Conservation (phyloP, 2,888 invertebrate genomes). For the Melipona beecheii region DNA sequence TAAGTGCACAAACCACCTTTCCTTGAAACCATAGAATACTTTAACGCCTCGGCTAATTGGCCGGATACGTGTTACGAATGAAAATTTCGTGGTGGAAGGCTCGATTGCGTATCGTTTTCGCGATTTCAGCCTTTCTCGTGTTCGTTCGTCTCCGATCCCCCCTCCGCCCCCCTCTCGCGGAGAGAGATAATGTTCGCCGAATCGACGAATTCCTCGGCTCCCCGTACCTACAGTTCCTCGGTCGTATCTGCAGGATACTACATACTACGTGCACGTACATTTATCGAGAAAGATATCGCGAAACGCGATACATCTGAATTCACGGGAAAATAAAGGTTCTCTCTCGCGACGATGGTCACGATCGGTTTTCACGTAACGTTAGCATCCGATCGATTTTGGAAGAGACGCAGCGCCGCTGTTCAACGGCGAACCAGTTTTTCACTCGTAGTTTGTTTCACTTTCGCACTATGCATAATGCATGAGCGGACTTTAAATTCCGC, state of each 20-base stretch:
- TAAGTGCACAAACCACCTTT: conserved; percentile 77
- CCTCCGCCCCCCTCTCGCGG: neutral
- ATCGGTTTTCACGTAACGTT: conserved; percentile 24
- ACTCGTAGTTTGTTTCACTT: conserved; percentile 55
- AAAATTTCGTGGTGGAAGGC: conserved; percentile 41
- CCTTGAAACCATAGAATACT: conserved; percentile 78
- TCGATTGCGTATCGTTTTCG: conserved; percentile 41
- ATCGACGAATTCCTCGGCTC: neutral
- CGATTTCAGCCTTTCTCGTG: conserved; percentile 1
- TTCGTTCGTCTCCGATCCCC: neutral
- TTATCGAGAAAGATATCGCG: neutral
- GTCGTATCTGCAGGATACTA: neutral
- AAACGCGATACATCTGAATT: neutral
- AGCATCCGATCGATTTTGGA: conserved; percentile 35
- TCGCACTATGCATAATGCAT: conserved; percentile 54
- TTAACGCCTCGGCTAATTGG: conserved; percentile 80
- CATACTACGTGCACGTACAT: neutral
- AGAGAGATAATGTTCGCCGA: neutral
- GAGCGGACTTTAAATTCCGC: conserved; percentile 41
- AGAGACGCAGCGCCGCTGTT: neutral
- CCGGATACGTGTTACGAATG: conserved; percentile 69
- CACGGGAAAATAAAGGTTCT: neutral
- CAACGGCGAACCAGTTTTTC: conserved; percentile 37
- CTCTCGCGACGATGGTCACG: neutral
- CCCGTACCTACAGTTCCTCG: no score